Conservation (phyloP, 2,113 vertebrate species). For the Gobiocypris rarus region DNA sequence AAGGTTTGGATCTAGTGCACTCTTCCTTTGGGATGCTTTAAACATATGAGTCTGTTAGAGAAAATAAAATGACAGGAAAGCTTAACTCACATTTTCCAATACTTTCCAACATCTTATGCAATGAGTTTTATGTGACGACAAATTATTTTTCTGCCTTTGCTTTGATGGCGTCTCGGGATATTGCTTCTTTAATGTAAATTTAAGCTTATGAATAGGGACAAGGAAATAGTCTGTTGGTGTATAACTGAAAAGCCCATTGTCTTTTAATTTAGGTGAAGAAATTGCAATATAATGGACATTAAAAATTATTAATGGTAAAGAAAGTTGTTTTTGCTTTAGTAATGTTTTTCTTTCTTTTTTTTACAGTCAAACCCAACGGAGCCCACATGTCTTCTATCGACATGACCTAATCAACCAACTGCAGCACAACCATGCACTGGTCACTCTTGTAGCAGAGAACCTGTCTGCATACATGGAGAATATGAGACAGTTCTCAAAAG, state of each 20-base stretch:
- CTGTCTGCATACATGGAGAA: constrained; percentile 99
- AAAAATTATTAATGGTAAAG: background rate
- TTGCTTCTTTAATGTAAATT: constrained; percentile 17
- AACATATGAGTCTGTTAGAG: background rate
- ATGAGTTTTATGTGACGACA: background rate
- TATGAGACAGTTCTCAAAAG: constrained; percentile 97
- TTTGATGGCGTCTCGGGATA: constrained; percentile 8
- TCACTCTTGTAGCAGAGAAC: constrained; percentile 97
- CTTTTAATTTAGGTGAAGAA: background rate
- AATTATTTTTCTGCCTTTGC: constrained; percentile 20
- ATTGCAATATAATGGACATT: background rate
- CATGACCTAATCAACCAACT: constrained; percentile 99
- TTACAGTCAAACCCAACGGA: constrained; percentile 95
- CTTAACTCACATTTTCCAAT: constrained; percentile 40
- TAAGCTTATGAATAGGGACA: background rate
- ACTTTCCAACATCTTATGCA: background rate
- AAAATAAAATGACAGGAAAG: constrained; percentile 58
- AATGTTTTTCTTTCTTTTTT: constrained; percentile 18
- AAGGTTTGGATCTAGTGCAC: background rate
- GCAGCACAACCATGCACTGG: constrained; percentile 97
- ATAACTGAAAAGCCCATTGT: background rate
- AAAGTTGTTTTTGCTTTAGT: background rate
- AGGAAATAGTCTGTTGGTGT: background rate
- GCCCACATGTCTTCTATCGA: constrained; percentile 97
- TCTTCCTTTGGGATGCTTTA: constrained; percentile 31